These are phyloP conservation scores for Tetranychus truncatus DNA, from an alignment of 2,888 invertebrate species.

Conservation along the genomic window DNA sequence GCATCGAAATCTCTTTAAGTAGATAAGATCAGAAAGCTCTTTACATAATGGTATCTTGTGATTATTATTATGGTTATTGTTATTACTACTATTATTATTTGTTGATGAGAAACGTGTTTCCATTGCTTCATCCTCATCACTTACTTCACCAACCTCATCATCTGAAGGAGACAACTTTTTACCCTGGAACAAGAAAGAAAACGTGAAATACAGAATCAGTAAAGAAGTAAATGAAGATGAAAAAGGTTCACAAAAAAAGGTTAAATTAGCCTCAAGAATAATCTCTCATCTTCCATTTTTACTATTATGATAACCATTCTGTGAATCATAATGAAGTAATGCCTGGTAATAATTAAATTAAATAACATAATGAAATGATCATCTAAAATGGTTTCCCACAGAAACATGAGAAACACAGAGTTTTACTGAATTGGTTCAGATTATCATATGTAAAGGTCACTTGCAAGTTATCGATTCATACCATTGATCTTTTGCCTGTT, in stretches of 20 bases:
- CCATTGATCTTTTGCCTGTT: too few relatives aligned
- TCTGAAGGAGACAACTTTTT: slow-evolving; percentile 34
- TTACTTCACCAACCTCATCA: slow-evolving; percentile 36
- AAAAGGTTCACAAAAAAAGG: too few relatives aligned
- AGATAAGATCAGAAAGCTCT: slow-evolving; percentile 38
- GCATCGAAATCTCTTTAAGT: slow-evolving; percentile 32
- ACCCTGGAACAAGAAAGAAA: slow-evolving; percentile 31
- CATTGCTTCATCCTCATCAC: slow-evolving; percentile 40
- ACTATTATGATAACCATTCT: too few relatives aligned
- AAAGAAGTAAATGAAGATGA: neutral
- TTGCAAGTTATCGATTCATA: too few relatives aligned
- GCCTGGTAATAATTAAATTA: too few relatives aligned
- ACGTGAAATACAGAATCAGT: neutral
- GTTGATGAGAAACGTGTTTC: slow-evolving; percentile 17
- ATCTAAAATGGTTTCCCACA: too few relatives aligned
- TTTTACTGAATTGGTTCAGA: too few relatives aligned
- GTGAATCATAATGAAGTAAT: too few relatives aligned
- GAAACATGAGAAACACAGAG: too few relatives aligned
- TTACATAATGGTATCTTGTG: slow-evolving; percentile 31
- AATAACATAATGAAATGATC: too few relatives aligned
- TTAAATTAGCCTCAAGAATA: neutral
- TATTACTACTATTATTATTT: neutral
- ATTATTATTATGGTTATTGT: slow-evolving; percentile 20
- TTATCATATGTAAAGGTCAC: too few relatives aligned
- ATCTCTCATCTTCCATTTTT: too few relatives aligned